Evolutionary conservation across 2,888 invertebrate genomes (phyloP), one percentile per base, ranked within the genome.

Genomic region (Leucophora obtusa): DNA sequence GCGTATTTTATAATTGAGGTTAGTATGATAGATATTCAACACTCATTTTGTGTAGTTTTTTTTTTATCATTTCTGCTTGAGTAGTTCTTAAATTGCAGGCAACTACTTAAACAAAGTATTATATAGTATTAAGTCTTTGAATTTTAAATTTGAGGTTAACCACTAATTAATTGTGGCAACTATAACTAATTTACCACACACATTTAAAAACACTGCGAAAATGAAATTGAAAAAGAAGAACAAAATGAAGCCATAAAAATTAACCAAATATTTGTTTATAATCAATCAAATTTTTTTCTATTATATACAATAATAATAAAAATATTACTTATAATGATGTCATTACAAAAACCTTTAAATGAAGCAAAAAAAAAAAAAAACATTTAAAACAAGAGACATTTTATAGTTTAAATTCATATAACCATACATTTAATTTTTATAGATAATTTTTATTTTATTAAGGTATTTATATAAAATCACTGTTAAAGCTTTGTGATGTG

Each of bases 11-110:
- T 66, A 72, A 78, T 60, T 78, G 66, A 72, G 77, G 77, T 78
- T 72, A 78, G 77, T 78, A 66, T 78, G 51, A 78, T 68, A 66
- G 77, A 66, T 66, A 77, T 71, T 77, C 59, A 66, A 65, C 69
- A 58, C 50, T 65, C 17, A 75, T 68, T 74, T 74, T 53, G 28
- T 54, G 33, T 54, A 15, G 21, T 14, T 15, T 28, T 47, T 71
- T 56, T 62, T 56, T 35, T 35, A 18, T 6, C 6, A 35, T 69
- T 63, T 75, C 69, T 69, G 75, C 75, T 69, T 63, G 63, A 76
- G 75, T 69, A 63, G 69, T 18, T 69, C n/a, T 33, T n/a, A 54
- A 43, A 43, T 17, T n/a, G 43, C 17, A 35, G 35, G 9, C 14
- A 65, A 65, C 28, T 28, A 28, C 28, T 28, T 28, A 28, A 59